phyloP scores from a whole-genome alignment of 2,888 invertebrate genomes.

The Therioaphis trifolii region DNA sequence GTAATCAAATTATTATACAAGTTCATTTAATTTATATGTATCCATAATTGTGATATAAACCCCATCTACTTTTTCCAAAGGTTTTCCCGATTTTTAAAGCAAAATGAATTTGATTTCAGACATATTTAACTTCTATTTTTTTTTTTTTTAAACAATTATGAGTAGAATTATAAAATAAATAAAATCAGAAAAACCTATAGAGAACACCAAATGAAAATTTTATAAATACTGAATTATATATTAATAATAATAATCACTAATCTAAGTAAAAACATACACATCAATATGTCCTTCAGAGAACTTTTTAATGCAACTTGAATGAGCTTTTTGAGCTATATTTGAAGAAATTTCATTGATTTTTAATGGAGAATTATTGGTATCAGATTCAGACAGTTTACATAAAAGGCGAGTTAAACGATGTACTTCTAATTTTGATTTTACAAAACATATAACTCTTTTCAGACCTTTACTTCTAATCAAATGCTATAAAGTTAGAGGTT shows the following conservation, averaged over 20 bases:
- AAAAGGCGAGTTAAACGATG: conserved; percentile 79
- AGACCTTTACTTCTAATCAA: conserved; percentile 75
- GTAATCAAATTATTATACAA: too few relatives aligned
- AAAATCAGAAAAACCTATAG: conserved; percentile 90
- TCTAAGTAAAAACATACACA: conserved; percentile 74
- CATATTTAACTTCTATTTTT: too few relatives aligned
- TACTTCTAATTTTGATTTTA: conserved; percentile 83
- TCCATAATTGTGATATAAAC: too few relatives aligned
- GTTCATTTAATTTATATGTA: too few relatives aligned
- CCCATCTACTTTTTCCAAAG: too few relatives aligned
- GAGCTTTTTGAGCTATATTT: conserved; percentile 73
- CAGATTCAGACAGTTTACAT: conserved; percentile 69
- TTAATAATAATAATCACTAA: background rate
- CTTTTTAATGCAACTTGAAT: conserved; percentile 76
- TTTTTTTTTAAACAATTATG: too few relatives aligned
- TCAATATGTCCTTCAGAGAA: conserved; percentile 80
- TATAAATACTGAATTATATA: background rate
- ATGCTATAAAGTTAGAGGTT: conserved; percentile 84
- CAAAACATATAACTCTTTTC: conserved; percentile 89
- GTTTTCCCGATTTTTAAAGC: too few relatives aligned
- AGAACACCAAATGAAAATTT: conserved; percentile 77
- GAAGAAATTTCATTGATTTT: conserved; percentile 78
- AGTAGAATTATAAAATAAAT: conserved; percentile 92
- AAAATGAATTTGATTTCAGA: too few relatives aligned
- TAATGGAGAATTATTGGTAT: conserved; percentile 69